Base-by-base conservation (phyloP, 2,113 vertebrate species). In the Apodemus speciosus region DNA sequence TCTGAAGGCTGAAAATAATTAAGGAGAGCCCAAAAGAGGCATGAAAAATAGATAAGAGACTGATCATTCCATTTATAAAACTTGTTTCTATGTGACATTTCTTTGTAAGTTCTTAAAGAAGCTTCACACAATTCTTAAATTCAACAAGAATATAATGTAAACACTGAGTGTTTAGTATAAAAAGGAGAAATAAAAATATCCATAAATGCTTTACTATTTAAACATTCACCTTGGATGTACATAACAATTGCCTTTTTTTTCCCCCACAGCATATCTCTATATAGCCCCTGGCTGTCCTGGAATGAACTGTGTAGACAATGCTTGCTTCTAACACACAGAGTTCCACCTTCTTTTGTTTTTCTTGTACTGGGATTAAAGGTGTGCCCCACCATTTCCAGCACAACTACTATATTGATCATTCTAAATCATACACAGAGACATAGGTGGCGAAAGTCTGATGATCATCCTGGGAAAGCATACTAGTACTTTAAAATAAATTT, bases 1-100 rank as follows among this genome's bases (percentile, higher is more conserved):
- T 90, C 72, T 96, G 85, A 95, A 92, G 56, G 79, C 38, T 94
- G 53, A 27, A 38, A 30, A 11, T 95, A 95, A 95, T 96, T 93
- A 94, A 21, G 81, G n/a, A 83, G 38, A 94, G 71, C 53, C 84
- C 32, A 94, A 76, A 92, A 96, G 81, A 95, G 91, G 53, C 85
- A 86, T 90, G 93, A 83, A 95, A 95, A 95, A 88, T 95, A 73
- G 71, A 85, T 84, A 94, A 92, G 40, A 92, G 32, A 80, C 10
- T 84, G 81, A 85, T 72, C 72, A 77, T 97, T 83, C 9, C 72
- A 93, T 85, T 96, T 93, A 60, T 73, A 89, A 91, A 88, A 40
- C 76, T 95, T 90, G 49, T 43, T 90, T 90, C 56, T 86, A 60
- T 32, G 25, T 30, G 23, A 95, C 3, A 94, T 64, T 58, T 76